Percentiles rank a stretch among this genome's conserved stretches.
Conservation (phyloP, 2,797 vertebrate species). For the Heliangelus exortis region DNA sequence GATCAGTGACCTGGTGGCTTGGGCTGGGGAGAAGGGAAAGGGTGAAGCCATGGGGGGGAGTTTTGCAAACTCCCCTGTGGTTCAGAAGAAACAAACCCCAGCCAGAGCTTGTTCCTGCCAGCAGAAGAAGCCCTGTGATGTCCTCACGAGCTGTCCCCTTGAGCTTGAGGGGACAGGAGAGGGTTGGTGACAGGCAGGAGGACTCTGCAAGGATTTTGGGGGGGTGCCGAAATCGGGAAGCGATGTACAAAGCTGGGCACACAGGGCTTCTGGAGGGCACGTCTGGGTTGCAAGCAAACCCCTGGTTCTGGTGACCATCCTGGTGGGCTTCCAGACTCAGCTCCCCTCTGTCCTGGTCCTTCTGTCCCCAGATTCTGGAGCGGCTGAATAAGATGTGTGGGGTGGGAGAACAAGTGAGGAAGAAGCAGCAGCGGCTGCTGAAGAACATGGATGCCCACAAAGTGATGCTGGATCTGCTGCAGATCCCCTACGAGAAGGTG, state of each 20-base stretch:
- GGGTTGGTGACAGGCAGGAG: accelerated
- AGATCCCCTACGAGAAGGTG: conserved; percentile 93
- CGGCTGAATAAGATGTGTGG: conserved; percentile 95
- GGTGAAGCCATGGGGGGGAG: too few species aligned
- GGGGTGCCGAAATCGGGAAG: accelerated
- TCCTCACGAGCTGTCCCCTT: not conserved
- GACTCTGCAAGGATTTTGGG: not conserved
- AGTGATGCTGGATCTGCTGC: conserved; percentile 97
- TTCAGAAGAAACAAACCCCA: not conserved
- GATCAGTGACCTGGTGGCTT: not conserved
- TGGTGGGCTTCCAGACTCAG: not conserved
- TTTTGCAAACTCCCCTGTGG: not conserved
- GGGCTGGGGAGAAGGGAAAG: not conserved
- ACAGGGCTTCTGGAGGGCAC: not conserved
- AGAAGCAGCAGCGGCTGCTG: conserved; percentile 94
- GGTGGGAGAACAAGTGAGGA: conserved; percentile 89
- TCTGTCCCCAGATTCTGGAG: conserved; percentile 87
- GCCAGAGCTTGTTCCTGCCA: not conserved
- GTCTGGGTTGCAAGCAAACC: not conserved
- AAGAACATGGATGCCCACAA: conserved; percentile 99
- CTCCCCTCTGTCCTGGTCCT: not conserved
- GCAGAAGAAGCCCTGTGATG: not conserved
- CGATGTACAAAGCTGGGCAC: too few species aligned
- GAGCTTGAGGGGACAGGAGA: not conserved
- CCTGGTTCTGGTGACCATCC: not conserved